These are phyloP conservation scores for Hydrolagus colliei DNA, from an alignment of 2,797 vertebrate genomes.

Conservation along the genomic window DNA sequence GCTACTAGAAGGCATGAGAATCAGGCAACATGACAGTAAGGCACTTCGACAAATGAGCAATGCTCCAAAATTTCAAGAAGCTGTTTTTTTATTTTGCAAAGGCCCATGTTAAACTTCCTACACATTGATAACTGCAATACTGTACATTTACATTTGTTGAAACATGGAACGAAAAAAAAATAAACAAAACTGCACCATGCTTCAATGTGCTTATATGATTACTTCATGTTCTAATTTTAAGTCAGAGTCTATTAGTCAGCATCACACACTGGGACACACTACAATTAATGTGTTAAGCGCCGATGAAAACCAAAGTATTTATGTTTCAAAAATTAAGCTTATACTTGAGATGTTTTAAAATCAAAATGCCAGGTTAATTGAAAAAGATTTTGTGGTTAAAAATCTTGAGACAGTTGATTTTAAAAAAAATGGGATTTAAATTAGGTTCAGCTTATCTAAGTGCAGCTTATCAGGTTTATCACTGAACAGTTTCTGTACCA, in stretches of 20 bases:
- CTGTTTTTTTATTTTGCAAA: not conserved
- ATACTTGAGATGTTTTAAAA: not conserved
- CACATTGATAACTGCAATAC: not conserved
- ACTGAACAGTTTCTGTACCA: conserved; percentile 36
- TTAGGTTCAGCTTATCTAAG: conserved; percentile 31
- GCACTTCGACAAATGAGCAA: not conserved
- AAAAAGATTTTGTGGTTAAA: conserved; percentile 29
- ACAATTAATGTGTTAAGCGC: not conserved
- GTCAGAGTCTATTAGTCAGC: not conserved
- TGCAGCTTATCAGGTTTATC: conserved; percentile 30
- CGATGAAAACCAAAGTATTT: not conserved
- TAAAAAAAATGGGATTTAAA: conserved; percentile 25
- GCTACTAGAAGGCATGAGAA: not conserved
- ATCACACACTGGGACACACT: not conserved
- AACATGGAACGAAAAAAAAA: not conserved
- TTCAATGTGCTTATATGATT: conserved; percentile 3
- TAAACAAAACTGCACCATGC: not conserved
- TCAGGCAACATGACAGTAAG: conserved; percentile 12
- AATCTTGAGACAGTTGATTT: conserved; percentile 20
- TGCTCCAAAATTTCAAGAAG: not conserved
- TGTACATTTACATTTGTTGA: not conserved
- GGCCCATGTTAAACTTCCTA: not conserved
- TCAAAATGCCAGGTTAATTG: conserved; percentile 29
- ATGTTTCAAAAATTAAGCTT: not conserved
- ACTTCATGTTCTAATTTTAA: conserved; percentile 12